Evolutionary conservation across 2,888 invertebrate genomes (phyloP).

Genomic region (Sycophila texana): DNA sequence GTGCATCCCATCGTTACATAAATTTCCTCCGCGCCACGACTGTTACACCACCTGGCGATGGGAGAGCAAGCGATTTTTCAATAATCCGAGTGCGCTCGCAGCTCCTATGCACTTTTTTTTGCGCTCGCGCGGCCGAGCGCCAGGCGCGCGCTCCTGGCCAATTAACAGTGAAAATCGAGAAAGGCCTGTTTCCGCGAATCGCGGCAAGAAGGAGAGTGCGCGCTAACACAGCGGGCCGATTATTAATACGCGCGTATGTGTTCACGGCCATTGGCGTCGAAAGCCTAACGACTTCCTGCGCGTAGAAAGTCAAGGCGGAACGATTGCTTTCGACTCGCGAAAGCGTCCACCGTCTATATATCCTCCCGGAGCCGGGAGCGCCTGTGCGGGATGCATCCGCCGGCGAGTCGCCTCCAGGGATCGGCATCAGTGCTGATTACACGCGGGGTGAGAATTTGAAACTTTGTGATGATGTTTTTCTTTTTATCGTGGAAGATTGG

Average conservation of each 20-base stretch:
- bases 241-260: slow-evolving; percentile 43
- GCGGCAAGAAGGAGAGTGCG: background rate
- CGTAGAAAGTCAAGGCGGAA: slow-evolving; percentile 57
- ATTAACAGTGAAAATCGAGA: slow-evolving; percentile 29
- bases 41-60: background rate
- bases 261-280: slow-evolving; percentile 56
- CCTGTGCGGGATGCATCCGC: background rate
- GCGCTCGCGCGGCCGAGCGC: background rate
- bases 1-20: background rate
- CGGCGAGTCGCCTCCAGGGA: background rate
- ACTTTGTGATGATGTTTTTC: no score
- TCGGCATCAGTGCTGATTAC: background rate
- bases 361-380: background rate
- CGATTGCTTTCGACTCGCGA: slow-evolving; percentile 57
- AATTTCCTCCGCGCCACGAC: background rate
- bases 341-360: slow-evolving; percentile 46
- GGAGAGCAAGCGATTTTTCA: background rate
- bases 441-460: no score
- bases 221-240: background rate
- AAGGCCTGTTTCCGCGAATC: background rate
- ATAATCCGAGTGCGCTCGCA: background rate
- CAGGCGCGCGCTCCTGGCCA: background rate
- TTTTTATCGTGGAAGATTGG: background rate
- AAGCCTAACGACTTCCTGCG: slow-evolving; percentile 56
- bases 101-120: background rate